Evolutionary conservation across 2,888 invertebrate species (phyloP).

Genomic region (Apoda limacodes): DNA sequence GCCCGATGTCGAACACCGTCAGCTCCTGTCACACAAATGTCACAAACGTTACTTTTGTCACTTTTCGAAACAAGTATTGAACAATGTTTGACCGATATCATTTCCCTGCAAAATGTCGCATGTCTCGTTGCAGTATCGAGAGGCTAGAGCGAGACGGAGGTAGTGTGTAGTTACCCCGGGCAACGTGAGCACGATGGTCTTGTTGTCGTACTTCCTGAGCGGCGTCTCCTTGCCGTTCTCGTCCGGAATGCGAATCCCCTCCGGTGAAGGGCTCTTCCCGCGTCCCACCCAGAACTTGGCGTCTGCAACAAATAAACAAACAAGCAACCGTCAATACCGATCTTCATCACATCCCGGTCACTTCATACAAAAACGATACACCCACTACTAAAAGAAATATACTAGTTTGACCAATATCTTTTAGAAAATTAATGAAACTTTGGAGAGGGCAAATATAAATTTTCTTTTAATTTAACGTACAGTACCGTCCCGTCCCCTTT

Average conservation of each 20-base stretch:
- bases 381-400: too few relatives aligned
- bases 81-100: background rate
- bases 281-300: constrained; percentile 95
- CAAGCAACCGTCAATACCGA: constrained; percentile 3
- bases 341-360: too few relatives aligned
- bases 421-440: too few relatives aligned
- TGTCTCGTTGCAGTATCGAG: too few relatives aligned
- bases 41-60: background rate
- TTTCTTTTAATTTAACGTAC: too few relatives aligned
- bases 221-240: constrained; percentile 90
- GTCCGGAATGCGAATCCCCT: constrained; percentile 88
- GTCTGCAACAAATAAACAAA: constrained; percentile 66
- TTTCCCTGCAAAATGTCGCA: too few relatives aligned
- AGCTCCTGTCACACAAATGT: constrained; percentile 65
- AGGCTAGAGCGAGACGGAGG: too few relatives aligned
- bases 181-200: constrained; percentile 89
- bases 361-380: too few relatives aligned
- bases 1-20: constrained; percentile 92
- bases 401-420: too few relatives aligned
- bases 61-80: constrained; percentile 1
- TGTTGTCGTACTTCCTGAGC: constrained; percentile 82
- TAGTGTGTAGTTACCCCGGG: constrained; percentile 77
- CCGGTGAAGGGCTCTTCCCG: constrained; percentile 83
- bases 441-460: too few relatives aligned
- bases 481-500: too few relatives aligned